Evolutionary conservation across 2,797 vertebrate genomes (phyloP).

Genomic region (Brachyrhaphis roseni): DNA sequence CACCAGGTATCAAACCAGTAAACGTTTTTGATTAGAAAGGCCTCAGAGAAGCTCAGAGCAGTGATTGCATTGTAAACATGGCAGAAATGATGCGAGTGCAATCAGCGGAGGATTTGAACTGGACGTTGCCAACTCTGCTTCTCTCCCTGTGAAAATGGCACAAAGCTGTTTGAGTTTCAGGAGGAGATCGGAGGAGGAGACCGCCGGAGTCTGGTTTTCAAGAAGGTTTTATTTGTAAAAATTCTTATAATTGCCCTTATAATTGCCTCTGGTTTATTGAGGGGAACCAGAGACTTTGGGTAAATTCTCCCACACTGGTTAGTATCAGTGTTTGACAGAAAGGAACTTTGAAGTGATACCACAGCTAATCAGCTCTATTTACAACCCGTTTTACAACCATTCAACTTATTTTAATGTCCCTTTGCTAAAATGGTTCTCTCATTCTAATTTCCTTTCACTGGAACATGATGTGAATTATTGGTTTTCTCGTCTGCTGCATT

Average conservation of each 20-base stretch:
- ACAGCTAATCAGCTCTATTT: not conserved
- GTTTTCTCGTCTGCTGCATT: not conserved
- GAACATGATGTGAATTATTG: not conserved
- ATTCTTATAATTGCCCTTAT: not conserved
- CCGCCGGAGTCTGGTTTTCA: not conserved
- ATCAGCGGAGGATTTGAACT: slow-evolving; percentile 46
- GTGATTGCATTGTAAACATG: slow-evolving; percentile 39
- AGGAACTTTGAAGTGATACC: not conserved
- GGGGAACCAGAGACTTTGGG: not conserved
- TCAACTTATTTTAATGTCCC: not conserved
- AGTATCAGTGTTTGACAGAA: not conserved
- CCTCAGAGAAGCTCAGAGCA: slow-evolving; percentile 14
- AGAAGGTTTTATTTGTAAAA: not conserved
- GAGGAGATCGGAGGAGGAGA: not conserved
- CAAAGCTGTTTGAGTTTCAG: not conserved
- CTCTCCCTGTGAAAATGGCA: not conserved
- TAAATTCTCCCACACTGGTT: not conserved
- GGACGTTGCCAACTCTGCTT: not conserved
- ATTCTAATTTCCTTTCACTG: not conserved
- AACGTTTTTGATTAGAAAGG: slow-evolving; percentile 49
- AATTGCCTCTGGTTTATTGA: too few relatives aligned
- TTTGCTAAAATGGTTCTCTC: not conserved
- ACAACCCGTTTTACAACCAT: not conserved
- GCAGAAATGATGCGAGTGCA: slow-evolving; percentile 38
- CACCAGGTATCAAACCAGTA: slow-evolving; percentile 22